A percentile compares a stretch with the other conserved stretches of the same genome.
phyloP scores from a whole-genome alignment of 2,797 vertebrate genomes.

The Periparus ater region DNA sequence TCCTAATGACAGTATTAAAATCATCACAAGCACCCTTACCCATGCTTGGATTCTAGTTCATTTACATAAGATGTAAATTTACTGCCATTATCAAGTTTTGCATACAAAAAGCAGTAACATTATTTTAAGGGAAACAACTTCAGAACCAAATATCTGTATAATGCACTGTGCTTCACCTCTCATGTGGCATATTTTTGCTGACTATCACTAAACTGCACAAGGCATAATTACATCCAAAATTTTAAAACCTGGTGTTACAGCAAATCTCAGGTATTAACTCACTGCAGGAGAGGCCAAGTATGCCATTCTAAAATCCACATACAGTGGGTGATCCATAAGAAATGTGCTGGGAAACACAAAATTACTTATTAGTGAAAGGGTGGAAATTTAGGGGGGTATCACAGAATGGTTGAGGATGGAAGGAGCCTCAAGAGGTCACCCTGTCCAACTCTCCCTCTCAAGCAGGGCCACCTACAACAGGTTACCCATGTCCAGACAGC shows the following conservation, averaged over 20 bases:
- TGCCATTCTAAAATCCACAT: background rate
- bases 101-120: background rate
- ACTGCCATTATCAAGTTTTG: background rate
- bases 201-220: background rate
- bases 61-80: slow-evolving; percentile 27
- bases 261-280: background rate
- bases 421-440: background rate
- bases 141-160: background rate
- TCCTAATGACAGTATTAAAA: slow-evolving; percentile 19
- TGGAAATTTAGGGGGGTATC: background rate
- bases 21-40: slow-evolving; percentile 12
- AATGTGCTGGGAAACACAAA: background rate
- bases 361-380: background rate
- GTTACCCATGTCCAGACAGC: background rate
- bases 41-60: background rate
- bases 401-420: background rate
- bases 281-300: background rate
- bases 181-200: background rate
- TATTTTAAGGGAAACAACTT: background rate
- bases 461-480: background rate
- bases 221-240: background rate
- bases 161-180: background rate
- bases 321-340: background rate
- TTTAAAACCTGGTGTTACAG: background rate
- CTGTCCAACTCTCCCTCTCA: background rate